phyloP scores from a whole-genome alignment of 1,140 invertebrate genomes.

The Plodia interpunctella region DNA sequence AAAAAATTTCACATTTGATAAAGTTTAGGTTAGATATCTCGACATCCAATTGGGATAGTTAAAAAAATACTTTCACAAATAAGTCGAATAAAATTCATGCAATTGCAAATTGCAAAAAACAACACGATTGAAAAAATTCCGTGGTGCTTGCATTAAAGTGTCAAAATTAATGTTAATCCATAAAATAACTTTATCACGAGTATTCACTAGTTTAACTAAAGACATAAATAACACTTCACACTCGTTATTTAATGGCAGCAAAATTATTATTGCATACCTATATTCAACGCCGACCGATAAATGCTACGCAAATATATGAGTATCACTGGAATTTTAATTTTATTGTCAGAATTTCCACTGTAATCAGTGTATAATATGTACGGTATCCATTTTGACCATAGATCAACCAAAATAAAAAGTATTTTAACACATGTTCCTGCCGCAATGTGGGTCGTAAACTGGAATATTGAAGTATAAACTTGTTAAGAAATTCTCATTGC shows the following conservation, averaged over 20 bases:
- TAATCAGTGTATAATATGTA: not conserved
- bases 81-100: too few relatives aligned
- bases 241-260: not conserved
- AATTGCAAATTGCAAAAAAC: not conserved
- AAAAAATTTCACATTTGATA: too few relatives aligned
- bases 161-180: not conserved
- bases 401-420: too few relatives aligned
- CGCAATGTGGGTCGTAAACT: conserved; percentile 54
- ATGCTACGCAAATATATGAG: too few relatives aligned
- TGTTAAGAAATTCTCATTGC: conserved; percentile 52
- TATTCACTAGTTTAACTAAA: not conserved
- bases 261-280: conserved; percentile 3
- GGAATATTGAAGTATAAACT: conserved; percentile 61
- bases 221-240: not conserved
- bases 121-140: too few relatives aligned
- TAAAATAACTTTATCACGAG: not conserved
- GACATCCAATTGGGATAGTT: too few relatives aligned
- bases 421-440: conserved; percentile 53
- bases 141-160: too few relatives aligned
- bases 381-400: conserved; percentile 32
- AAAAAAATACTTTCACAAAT: too few relatives aligned
- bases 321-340: conserved; percentile 19
- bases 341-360: conserved; percentile 16
- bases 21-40: too few relatives aligned
- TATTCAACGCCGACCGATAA: not conserved